Base-by-base conservation (phyloP, 2,797 vertebrate species). In the Ptychobarbus kaznakovi region DNA sequence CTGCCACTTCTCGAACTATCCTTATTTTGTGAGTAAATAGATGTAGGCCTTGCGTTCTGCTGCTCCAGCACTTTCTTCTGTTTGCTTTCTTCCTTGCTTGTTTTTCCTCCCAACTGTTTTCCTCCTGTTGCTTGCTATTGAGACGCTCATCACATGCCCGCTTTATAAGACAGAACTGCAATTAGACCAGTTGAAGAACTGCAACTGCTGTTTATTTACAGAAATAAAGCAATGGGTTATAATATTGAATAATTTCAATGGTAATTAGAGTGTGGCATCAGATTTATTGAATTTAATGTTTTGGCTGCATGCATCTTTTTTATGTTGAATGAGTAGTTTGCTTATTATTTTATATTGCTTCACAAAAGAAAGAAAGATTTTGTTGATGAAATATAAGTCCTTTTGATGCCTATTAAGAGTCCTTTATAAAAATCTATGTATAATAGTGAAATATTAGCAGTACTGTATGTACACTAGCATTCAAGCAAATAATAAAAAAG, bases 31-130 rank as follows among this genome's bases (percentile, higher is more conserved):
- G 92, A 94, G 93, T 93, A 93, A 93, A 93, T 91, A 92, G 86
- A 92, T 92, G 90, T 90, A 92, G 93, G 92, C 92, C 91, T 94
- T 93, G 92, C 92, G 87, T 91, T 94, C 86, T 93, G 92, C 93
- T 92, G 86, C 86, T 89, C 72, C 90, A 92, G 92, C 92, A 89
- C 80, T 93, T 93, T 90, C 80, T 88, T 74, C 87, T 73, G 70
- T 84, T 87, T 83, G 44, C 87, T 53, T 73, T 12, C 25, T 32
- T 49, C 40, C 68, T 53, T 65, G 49, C 20, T 7, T 73, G 58
- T 46, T 79, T 74, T 83, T 75, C 53, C 66, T 81, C 40, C 77
- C 8, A 20, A 58, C 58, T 8, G 3, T 32, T 82, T 70, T 16
- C 38, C 42, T 80, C 86, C 72, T 68, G 84, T 88, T 89, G 85